Evolutionary conservation across 2,797 vertebrate genomes (phyloP).

Genomic region (Trachurus trachurus): DNA sequence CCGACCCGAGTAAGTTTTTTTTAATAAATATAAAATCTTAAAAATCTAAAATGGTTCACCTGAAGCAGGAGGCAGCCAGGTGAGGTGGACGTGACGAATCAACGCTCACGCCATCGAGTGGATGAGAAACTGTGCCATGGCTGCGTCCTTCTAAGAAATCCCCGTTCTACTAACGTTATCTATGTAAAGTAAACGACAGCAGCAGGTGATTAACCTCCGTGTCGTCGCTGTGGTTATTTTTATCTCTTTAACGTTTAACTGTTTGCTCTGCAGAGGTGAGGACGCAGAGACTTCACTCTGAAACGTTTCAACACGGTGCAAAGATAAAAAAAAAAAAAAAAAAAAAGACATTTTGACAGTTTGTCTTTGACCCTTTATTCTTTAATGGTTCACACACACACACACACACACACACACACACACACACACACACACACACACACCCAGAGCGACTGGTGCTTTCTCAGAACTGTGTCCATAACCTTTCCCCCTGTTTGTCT

Average conservation of each 20-base stretch:
- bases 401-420: no score
- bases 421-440: no score
- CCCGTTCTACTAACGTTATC: slow-evolving; percentile 80
- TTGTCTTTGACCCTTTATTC: neutral
- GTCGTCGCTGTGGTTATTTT: slow-evolving; percentile 79
- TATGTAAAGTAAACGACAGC: slow-evolving; percentile 74
- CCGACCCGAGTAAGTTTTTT: neutral
- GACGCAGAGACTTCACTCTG: slow-evolving; percentile 39
- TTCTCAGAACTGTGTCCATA: slow-evolving; percentile 40
- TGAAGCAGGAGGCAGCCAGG: slow-evolving; percentile 9
- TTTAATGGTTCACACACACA: neutral
- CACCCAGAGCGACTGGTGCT: no score
- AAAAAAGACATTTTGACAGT: neutral
- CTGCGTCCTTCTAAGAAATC: slow-evolving; percentile 75
- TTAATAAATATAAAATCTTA: slow-evolving; percentile 3
- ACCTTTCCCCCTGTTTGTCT: slow-evolving; percentile 46
- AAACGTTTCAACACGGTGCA: slow-evolving; percentile 16
- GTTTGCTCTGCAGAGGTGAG: slow-evolving; percentile 55
- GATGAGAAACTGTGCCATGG: slow-evolving; percentile 63
- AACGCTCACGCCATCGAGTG: slow-evolving; percentile 22
- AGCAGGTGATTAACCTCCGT: slow-evolving; percentile 78
- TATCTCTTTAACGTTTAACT: slow-evolving; percentile 48
- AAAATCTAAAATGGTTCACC: slow-evolving; percentile 8
- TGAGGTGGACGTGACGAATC: no score
- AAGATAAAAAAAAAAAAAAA: neutral